Evolutionary conservation across 2,888 invertebrate genomes (phyloP).

Genomic region (Encarsia formosa): DNA sequence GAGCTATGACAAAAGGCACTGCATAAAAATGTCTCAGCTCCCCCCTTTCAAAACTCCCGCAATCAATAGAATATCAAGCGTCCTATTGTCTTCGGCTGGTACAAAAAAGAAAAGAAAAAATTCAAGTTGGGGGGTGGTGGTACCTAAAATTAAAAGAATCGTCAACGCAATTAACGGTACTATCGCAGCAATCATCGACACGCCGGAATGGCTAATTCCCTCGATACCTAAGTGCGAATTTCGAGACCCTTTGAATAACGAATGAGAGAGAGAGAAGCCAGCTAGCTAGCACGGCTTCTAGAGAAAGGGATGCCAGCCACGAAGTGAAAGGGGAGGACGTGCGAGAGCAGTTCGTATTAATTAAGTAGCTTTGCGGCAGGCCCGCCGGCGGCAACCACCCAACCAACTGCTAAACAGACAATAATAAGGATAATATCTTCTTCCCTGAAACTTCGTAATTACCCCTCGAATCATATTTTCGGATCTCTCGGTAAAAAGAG

Average conservation of each 20-base stretch:
- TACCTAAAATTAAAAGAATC: conserved; percentile 15
- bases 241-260: conserved; percentile 26
- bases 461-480: background rate
- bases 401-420: conserved; percentile 12
- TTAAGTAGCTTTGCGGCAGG: conserved; percentile 38
- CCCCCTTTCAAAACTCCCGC: too few species aligned
- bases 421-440: conserved; percentile 6
- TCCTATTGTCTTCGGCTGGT: conserved; percentile 16
- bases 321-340: conserved; percentile 19
- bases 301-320: conserved; percentile 22
- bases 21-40: too few species aligned
- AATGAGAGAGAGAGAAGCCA: conserved; percentile 18
- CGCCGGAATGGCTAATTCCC: conserved; percentile 18
- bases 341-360: conserved; percentile 40
- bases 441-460: background rate
- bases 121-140: too few species aligned
- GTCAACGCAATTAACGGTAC: conserved; percentile 21
- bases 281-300: background rate
- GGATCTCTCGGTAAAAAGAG: too few species aligned
- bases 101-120: conserved; percentile 12
- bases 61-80: conserved; percentile 4
- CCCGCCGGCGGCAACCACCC: background rate
- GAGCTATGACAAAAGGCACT: too few species aligned
- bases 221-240: conserved; percentile 23
- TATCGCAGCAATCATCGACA: conserved; percentile 23